phyloP scores from a whole-genome alignment of 2,888 invertebrate species.

The Orthosia incerta region DNA sequence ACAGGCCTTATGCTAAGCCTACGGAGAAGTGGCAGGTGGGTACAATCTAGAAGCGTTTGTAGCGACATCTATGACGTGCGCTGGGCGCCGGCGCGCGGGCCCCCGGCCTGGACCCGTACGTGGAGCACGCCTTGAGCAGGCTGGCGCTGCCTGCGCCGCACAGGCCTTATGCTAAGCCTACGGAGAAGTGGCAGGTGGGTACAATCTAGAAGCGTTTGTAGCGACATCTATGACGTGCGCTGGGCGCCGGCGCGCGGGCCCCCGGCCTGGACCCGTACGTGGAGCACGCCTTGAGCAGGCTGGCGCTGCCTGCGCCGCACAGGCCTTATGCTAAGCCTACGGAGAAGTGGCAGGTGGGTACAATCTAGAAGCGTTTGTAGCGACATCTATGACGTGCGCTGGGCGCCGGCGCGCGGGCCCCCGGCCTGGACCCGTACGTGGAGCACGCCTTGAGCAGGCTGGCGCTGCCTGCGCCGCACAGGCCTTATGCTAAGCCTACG shows the following conservation, averaged over 20 bases:
- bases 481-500: constrained; percentile 95
- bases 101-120: constrained; percentile 97
- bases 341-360: constrained; percentile 92
- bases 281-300: constrained; percentile 94
- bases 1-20: constrained; percentile 95
- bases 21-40: constrained; percentile 93
- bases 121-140: constrained; percentile 94
- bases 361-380: too few species aligned
- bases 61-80: too few species aligned
- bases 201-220: too few species aligned
- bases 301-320: constrained; percentile 95
- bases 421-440: constrained; percentile 97
- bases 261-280: constrained; percentile 98
- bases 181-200: constrained; percentile 93
- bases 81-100: constrained; percentile 95
- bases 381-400: too few species aligned
- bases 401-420: constrained; percentile 95
- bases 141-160: constrained; percentile 95
- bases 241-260: constrained; percentile 95
- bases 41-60: too few species aligned
- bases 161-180: constrained; percentile 94
- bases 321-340: constrained; percentile 95
- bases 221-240: too few species aligned
- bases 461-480: constrained; percentile 94
- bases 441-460: constrained; percentile 95